Evolutionary conservation across 2,113 vertebrate species (phyloP).

Genomic region (Mugil cephalus): DNA sequence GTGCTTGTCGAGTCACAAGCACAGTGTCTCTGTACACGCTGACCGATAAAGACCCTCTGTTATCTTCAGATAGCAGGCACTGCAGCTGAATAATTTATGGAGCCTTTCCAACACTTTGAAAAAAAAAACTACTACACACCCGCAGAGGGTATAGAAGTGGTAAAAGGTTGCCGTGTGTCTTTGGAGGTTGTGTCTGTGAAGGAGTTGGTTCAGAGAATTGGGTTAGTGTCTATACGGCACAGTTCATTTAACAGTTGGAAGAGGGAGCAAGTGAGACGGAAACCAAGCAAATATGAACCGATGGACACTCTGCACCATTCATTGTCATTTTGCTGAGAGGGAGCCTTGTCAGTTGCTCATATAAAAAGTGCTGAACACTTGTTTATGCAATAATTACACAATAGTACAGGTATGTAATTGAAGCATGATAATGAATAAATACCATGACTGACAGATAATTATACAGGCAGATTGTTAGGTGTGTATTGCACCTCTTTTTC

Average conservation of each 20-base stretch:
- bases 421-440: slow-evolving; percentile 41
- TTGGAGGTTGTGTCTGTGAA: slow-evolving; percentile 17
- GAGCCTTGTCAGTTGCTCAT: slow-evolving; percentile 42
- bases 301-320: slow-evolving; percentile 35
- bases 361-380: slow-evolving; percentile 55
- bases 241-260: slow-evolving; percentile 47
- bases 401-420: slow-evolving; percentile 43
- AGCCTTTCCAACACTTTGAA: slow-evolving; percentile 68
- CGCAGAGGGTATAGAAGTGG: slow-evolving; percentile 45
- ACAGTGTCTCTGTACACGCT: slow-evolving; percentile 59
- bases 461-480: slow-evolving; percentile 31
- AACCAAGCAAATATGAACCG: slow-evolving; percentile 32
- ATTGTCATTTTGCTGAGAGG: slow-evolving; percentile 53
- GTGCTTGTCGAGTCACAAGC: slow-evolving; percentile 57
- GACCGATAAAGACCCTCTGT: slow-evolving; percentile 68
- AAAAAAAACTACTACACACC: slow-evolving; percentile 33
- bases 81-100: slow-evolving; percentile 77
- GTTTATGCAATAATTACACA: slow-evolving; percentile 37
- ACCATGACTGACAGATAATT: slow-evolving; percentile 43
- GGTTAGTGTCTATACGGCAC: background rate
- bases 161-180: slow-evolving; percentile 36
- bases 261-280: slow-evolving; percentile 4
- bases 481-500: background rate
- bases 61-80: slow-evolving; percentile 75
- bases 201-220: background rate